Evolutionary conservation across 2,113 vertebrate species (phyloP), one percentile per base, ranked within the genome.

Genomic region (Rhombomys opimus): DNA sequence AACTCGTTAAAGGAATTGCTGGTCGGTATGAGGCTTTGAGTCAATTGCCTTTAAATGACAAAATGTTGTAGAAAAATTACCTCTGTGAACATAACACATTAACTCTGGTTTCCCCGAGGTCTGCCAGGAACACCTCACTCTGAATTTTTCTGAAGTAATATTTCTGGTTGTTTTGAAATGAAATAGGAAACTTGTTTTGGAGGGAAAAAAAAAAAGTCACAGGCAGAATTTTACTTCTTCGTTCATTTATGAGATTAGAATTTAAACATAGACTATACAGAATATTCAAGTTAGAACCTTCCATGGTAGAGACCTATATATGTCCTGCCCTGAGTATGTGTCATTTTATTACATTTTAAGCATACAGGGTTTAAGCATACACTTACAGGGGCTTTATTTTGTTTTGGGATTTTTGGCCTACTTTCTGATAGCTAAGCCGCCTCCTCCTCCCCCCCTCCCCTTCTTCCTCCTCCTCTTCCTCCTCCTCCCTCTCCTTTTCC

Each of bases 101-200:
- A 52, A 30, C 41, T 68, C 57, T 35, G 3, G 0, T 2, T n/a
- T 50, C 63, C 41, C 63, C 61, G 59, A 20, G 35, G 18, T 41
- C 52, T 65, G 1, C 22, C 46, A 65, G 50, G 35, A 32, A 52
- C 2, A 80, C 41, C 27, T 80, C 57, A 52, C 61, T 20, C n/a
- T 88, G 50, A 73, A 18, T 87, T 92, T 84, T 54, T n/a, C 61
- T 46, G 61, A 65, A 82, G 72, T 68, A 75, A 32, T 67, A 68
- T 86, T 90, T 90, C 57, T 88, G 67, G 15, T 87, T 93, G 7
- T 75, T 94, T 92, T 67, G 54, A 86, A 84, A 95, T 81, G 85
- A 89, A 85, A 65, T 50, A 89, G 92, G 72, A 93, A 90, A 46
- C 20, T 70, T 93, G 63, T 65, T 93, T 82, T 81, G 77, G 76